Evolutionary conservation across 2,797 vertebrate species (phyloP).

Genomic region (Trachops cirrhosus): DNA sequence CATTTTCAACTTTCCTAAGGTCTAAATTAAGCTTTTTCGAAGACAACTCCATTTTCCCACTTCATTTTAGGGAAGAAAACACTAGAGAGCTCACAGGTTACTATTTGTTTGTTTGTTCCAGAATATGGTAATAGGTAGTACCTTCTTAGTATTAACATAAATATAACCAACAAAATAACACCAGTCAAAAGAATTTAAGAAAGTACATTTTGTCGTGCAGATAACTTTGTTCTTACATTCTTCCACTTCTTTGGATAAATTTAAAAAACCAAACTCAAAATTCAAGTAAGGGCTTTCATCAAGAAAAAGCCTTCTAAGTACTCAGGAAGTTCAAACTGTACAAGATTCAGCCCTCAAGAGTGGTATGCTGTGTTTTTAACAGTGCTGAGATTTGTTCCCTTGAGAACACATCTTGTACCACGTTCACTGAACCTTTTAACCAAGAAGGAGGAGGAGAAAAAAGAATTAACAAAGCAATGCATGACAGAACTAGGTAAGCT

Average conservation of each 20-base stretch:
- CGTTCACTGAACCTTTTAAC: neutral
- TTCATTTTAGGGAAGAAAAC: constrained; percentile 22
- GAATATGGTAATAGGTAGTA: neutral
- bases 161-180: neutral
- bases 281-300: neutral
- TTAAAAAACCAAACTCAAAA: constrained; percentile 27
- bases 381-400: neutral
- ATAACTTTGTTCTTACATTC: neutral
- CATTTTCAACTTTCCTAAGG: constrained; percentile 31
- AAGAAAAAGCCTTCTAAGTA: neutral
- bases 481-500: neutral
- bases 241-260: constrained; percentile 22
- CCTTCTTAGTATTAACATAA: neutral
- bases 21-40: constrained; percentile 44
- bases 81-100: neutral
- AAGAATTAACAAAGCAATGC: constrained; percentile 7
- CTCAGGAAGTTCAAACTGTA: neutral
- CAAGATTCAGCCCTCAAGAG: neutral
- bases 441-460: neutral
- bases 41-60: neutral
- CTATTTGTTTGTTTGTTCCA: neutral
- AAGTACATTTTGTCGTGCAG: neutral
- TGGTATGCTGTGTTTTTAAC: neutral
- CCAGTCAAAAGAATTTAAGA: neutral
- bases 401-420: constrained; percentile 1